A percentile compares a stretch with the other conserved stretches of the same genome.
Conservation (phyloP, 2,113 vertebrate genomes). For the Bubo scandiacus region DNA sequence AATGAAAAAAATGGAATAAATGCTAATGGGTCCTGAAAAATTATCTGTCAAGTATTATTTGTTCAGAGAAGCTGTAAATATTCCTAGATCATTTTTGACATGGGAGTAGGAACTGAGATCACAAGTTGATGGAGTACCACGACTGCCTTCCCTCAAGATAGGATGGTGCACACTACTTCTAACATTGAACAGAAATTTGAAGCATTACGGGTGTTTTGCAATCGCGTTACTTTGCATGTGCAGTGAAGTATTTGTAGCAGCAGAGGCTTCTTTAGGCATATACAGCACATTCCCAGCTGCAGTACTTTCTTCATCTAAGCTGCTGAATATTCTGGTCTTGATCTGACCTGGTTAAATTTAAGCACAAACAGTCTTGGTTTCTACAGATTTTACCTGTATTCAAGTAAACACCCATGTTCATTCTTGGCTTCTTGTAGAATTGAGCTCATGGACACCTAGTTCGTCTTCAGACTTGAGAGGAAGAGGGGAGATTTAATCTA, state of each 20-base stretch:
- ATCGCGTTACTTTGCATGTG: rapidly evolving
- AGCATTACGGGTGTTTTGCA: background rate
- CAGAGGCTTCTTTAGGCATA: background rate
- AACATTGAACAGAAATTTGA: background rate
- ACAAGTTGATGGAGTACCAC: background rate
- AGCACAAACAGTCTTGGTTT: background rate
- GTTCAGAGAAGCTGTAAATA: background rate
- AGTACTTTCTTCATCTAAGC: background rate
- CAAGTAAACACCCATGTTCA: background rate
- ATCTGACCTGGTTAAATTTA: background rate
- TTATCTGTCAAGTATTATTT: background rate
- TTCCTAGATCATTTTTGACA: background rate
- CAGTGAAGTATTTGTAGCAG: background rate
- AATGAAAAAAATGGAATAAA: background rate
- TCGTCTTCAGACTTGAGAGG: background rate
- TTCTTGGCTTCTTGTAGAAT: background rate
- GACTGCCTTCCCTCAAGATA: background rate
- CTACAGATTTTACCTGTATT: background rate
- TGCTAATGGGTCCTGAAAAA: background rate
- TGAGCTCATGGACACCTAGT: background rate
- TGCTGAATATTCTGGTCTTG: background rate
- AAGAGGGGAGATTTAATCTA: background rate
- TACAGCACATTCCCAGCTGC: background rate
- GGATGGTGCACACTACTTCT: background rate
- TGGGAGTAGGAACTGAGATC: background rate